Conservation (phyloP, 2,888 invertebrate genomes). For the Muscina levida region DNA sequence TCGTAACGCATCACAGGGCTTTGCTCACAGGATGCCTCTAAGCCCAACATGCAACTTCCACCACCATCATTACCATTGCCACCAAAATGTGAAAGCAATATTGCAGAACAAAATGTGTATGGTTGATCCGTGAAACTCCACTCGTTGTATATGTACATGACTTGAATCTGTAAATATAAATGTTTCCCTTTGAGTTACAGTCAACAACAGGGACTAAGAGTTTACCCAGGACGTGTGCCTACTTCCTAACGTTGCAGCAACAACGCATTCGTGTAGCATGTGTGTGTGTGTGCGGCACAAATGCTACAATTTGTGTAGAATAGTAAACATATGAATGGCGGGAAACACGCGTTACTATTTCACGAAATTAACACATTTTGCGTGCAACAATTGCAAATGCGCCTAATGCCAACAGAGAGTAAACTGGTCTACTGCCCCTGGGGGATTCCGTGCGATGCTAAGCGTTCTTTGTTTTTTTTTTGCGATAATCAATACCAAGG, state of each 20-base stretch:
- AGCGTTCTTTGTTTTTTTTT: no score
- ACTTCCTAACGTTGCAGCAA: background rate
- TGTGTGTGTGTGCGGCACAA: conserved; percentile 52
- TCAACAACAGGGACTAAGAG: conserved; percentile 27
- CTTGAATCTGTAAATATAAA: background rate
- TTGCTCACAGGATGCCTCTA: background rate
- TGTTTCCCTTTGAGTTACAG: no score
- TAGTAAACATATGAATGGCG: conserved; percentile 10
- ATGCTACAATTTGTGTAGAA: conserved; percentile 44
- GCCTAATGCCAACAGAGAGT: no score
- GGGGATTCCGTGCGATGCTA: no score
- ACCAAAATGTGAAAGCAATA: no score
- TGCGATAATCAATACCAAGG: conserved; percentile 61
- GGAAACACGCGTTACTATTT: background rate
- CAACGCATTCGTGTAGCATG: background rate
- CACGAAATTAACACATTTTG: conserved; percentile 61
- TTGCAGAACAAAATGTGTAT: background rate
- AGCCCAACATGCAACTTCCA: background rate
- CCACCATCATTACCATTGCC: background rate
- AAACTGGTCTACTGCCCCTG: no score
- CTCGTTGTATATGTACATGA: conserved; percentile 34
- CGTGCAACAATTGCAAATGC: conserved; percentile 43
- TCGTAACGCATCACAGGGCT: background rate
- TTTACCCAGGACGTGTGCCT: conserved; percentile 11
- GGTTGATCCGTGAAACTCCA: background rate